Conservation (phyloP, 2,113 vertebrate genomes). For the Poeciliopsis prolifica region DNA sequence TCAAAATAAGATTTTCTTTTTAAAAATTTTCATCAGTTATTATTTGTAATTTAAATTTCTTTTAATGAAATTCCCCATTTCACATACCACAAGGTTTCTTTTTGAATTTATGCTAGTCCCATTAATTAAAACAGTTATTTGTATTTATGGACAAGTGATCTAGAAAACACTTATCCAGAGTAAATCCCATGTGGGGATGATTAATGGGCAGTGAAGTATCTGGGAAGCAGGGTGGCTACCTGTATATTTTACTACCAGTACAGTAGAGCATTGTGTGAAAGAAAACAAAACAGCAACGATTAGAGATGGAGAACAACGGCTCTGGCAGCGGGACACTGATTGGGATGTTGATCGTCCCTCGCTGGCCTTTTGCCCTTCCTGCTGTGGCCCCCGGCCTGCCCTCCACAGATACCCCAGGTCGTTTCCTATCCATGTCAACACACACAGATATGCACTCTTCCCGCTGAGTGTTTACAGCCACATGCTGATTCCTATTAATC, state of each 20-base stretch:
- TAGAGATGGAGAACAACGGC: constrained; percentile 57
- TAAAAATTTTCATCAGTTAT: neutral
- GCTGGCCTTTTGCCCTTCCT: constrained; percentile 78
- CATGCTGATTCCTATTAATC: constrained; percentile 93
- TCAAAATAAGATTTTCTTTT: neutral
- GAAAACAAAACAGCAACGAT: constrained; percentile 53
- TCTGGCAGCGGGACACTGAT: constrained; percentile 62
- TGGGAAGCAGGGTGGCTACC: constrained; percentile 43
- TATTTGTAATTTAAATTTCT: neutral
- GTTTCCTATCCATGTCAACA: constrained; percentile 66
- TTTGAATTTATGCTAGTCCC: constrained; percentile 19
- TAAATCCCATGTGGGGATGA: constrained; percentile 41
- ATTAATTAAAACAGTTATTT: constrained; percentile 22
- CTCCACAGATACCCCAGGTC: constrained; percentile 56
- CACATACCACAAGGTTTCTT: constrained; percentile 1
- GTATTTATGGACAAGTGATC: constrained; percentile 47
- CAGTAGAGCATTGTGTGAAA: constrained; percentile 62
- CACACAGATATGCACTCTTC: constrained; percentile 58
- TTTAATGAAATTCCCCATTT: neutral
- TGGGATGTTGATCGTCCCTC: constrained; percentile 59
- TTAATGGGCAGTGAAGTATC: constrained; percentile 47
- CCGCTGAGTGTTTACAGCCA: constrained; percentile 87
- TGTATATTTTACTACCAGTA: constrained; percentile 42
- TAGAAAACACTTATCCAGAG: constrained; percentile 48
- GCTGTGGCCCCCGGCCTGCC: constrained; percentile 55